phyloP scores from a whole-genome alignment of 2,888 invertebrate genomes.

The Agapostemon virescens region DNA sequence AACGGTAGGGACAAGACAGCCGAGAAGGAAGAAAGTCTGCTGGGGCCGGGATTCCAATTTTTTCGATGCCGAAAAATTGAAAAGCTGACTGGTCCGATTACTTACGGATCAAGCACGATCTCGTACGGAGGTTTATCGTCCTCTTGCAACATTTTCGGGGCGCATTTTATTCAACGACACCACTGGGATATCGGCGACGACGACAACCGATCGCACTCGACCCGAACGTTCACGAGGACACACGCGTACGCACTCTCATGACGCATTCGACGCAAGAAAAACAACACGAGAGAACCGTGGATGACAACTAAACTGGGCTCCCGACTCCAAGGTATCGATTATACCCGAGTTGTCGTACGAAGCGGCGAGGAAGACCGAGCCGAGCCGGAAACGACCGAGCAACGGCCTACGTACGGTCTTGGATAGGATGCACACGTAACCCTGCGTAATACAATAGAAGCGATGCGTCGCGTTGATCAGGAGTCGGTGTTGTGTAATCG shows the following conservation, averaged over 20 bases:
- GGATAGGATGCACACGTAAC: constrained; percentile 46
- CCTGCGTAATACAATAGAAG: constrained; percentile 50
- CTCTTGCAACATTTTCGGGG: constrained; percentile 77
- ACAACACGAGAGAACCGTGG: constrained; percentile 52
- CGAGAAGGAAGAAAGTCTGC: constrained; percentile 13
- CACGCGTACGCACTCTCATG: constrained; percentile 55
- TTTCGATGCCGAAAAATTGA: constrained; percentile 1
- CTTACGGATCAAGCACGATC: constrained; percentile 74
- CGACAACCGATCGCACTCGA: constrained; percentile 21
- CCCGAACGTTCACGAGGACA: constrained; percentile 35
- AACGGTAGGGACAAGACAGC: constrained; percentile 39
- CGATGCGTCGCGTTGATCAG: constrained; percentile 36
- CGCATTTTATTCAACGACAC: constrained; percentile 68
- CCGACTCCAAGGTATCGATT: constrained; percentile 63
- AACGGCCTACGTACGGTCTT: constrained; percentile 37
- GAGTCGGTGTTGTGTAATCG: constrained; percentile 10
- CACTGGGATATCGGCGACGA: constrained; percentile 21
- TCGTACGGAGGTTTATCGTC: constrained; percentile 76
- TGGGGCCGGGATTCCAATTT: constrained; percentile 10
- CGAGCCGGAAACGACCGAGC: constrained; percentile 43
- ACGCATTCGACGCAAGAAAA: constrained; percentile 47
- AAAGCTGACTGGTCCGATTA: constrained; percentile 42
- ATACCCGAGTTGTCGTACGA: constrained; percentile 56
- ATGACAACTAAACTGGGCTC: constrained; percentile 63
- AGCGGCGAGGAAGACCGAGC: constrained; percentile 45